Percentiles rank a stretch among this genome's conserved stretches.
Conservation (phyloP, 2,888 invertebrate genomes). For the Dicyrtoma fusca region DNA sequence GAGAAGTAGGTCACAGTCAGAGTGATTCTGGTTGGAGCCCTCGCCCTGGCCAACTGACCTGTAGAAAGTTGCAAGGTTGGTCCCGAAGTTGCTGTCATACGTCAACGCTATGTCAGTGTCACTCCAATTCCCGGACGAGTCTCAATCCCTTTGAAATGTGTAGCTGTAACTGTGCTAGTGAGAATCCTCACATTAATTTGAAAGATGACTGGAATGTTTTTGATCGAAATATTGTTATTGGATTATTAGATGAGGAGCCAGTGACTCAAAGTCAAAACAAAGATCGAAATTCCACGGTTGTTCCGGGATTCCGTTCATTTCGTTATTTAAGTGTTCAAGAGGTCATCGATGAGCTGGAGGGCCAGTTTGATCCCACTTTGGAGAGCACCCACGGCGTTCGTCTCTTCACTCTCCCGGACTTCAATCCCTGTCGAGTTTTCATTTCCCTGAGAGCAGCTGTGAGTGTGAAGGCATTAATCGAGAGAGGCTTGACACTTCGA, state of each 20-base stretch:
- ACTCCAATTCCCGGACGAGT: neutral
- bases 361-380: constrained; percentile 58
- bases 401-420: constrained; percentile 50
- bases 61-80: neutral
- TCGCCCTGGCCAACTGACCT: no score
- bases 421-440: constrained; percentile 58
- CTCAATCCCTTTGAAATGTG: no score
- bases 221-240: constrained; percentile 50
- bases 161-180: no score
- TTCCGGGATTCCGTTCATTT: constrained; percentile 6
- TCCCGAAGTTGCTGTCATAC: constrained; percentile 1
- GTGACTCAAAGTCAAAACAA: constrained; percentile 28
- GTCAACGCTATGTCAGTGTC: neutral
- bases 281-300: constrained; percentile 17
- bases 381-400: constrained; percentile 58
- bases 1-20: no score
- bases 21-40: no score
- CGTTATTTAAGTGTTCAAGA: constrained; percentile 58
- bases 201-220: constrained; percentile 47
- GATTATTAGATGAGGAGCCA: constrained; percentile 49
- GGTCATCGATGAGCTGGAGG: constrained; percentile 59
- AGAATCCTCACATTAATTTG: neutral
- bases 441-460: constrained; percentile 58
- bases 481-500: constrained; percentile 55
- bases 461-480: constrained; percentile 53